These are phyloP conservation scores for Uropsilus gracilis DNA, from an alignment of 2,113 vertebrate genomes.

Conservation along the genomic window DNA sequence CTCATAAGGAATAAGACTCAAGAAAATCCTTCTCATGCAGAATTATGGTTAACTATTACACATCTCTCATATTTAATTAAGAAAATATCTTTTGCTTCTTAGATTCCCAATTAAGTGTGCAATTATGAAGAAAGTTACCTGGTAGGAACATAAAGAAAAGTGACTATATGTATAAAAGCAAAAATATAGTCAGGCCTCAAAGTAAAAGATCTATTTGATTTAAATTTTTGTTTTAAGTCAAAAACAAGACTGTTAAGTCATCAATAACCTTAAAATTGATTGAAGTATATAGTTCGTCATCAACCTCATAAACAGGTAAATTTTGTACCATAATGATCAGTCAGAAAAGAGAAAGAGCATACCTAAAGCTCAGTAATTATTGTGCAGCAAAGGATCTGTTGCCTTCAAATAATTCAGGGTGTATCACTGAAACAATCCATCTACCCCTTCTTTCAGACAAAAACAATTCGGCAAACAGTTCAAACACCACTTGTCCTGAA, in stretches of 20 bases:
- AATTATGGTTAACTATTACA: neutral
- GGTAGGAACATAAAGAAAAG: slow-evolving; percentile 39
- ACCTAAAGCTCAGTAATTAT: neutral
- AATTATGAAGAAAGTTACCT: neutral
- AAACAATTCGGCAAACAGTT: neutral
- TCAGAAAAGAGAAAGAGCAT: neutral
- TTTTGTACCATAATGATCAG: neutral
- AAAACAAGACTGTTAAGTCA: slow-evolving; percentile 29
- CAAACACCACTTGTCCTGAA: neutral
- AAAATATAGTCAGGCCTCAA: neutral
- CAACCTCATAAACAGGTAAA: neutral
- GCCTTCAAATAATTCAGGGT: neutral
- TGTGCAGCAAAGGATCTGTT: neutral
- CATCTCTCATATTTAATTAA: slow-evolving; percentile 22
- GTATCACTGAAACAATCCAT: neutral
- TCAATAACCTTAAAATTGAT: neutral
- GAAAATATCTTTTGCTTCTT: neutral
- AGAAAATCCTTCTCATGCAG: neutral
- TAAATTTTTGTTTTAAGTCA: slow-evolving; percentile 38
- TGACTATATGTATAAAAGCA: neutral
- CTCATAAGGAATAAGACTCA: neutral
- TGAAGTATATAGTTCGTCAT: neutral
- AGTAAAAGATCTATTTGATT: slow-evolving; percentile 10
- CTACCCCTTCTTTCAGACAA: neutral
- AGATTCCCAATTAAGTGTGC: neutral